Evolutionary conservation across 2,888 invertebrate genomes (phyloP).

Genomic region (Melanotus villosus): DNA sequence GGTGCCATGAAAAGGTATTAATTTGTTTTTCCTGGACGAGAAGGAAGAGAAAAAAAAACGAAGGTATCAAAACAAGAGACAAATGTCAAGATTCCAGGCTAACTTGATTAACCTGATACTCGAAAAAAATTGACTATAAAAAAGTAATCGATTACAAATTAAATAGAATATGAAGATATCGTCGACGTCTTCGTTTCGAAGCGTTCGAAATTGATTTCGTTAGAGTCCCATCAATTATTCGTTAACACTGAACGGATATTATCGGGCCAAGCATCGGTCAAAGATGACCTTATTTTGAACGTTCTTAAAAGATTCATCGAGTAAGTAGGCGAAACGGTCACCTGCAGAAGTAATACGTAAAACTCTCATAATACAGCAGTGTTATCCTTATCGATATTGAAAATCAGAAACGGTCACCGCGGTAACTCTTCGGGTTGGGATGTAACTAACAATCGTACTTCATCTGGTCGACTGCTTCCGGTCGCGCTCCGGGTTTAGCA

Average conservation of each 20-base stretch:
- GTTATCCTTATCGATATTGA: slow-evolving; percentile 21
- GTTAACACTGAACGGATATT: background rate
- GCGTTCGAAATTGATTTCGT: background rate
- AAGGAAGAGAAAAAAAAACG: too few species aligned
- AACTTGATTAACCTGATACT: too few species aligned
- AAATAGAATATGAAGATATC: too few species aligned
- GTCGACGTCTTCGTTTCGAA: too few species aligned
- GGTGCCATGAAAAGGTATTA: too few species aligned
- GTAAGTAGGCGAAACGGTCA: slow-evolving; percentile 27
- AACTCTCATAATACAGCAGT: background rate
- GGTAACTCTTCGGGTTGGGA: background rate
- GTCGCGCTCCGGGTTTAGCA: slow-evolving; percentile 34
- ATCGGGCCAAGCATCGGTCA: background rate
- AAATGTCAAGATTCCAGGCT: too few species aligned
- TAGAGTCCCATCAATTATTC: background rate
- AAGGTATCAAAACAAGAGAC: too few species aligned
- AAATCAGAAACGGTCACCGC: background rate
- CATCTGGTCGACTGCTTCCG: slow-evolving; percentile 41
- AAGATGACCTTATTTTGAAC: slow-evolving; percentile 12
- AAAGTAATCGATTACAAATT: too few species aligned
- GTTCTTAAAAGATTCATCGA: slow-evolving; percentile 15
- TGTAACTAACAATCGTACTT: background rate
- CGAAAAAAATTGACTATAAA: too few species aligned
- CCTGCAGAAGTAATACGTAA: slow-evolving; percentile 10
- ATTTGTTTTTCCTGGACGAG: too few species aligned